These are phyloP conservation scores for Perccottus glenii DNA, from an alignment of 2,113 vertebrate species.

Conservation along the genomic window DNA sequence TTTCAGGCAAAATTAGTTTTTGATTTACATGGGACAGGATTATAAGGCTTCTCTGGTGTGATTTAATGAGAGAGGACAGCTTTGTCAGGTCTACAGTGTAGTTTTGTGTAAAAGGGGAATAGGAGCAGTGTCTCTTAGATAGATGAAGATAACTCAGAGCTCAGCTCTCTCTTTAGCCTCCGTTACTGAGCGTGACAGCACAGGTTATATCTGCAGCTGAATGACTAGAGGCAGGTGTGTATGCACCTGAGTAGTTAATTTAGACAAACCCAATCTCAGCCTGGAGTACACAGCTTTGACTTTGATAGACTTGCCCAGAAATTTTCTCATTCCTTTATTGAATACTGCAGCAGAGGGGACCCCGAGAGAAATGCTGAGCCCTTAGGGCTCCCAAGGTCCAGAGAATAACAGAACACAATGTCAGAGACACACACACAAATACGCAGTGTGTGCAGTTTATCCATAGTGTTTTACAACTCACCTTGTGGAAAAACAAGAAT, in stretches of 20 bases:
- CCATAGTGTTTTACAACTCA: background rate
- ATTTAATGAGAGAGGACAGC: background rate
- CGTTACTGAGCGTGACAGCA: constrained; percentile 14
- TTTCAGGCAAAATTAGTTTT: background rate
- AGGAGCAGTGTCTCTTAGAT: background rate
- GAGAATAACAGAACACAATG: background rate
- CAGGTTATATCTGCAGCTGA: background rate
- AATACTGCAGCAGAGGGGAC: background rate
- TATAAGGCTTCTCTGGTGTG: background rate
- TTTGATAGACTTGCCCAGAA: background rate
- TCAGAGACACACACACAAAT: background rate
- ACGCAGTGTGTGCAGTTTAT: background rate
- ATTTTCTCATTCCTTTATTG: background rate
- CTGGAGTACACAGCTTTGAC: background rate
- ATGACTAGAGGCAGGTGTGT: constrained; percentile 1
- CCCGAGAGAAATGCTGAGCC: background rate
- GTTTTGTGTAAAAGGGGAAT: background rate
- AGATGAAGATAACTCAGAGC: constrained; percentile 2
- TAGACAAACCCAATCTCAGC: background rate
- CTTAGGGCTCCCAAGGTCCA: background rate
- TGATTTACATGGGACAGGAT: background rate
- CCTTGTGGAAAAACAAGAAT: background rate
- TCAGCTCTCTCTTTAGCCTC: constrained; percentile 1
- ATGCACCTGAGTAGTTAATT: constrained; percentile 8
- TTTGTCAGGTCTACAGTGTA: background rate